These are phyloP conservation scores for Lithophane socia DNA, from an alignment of 2,888 invertebrate species.

Conservation along the genomic window DNA sequence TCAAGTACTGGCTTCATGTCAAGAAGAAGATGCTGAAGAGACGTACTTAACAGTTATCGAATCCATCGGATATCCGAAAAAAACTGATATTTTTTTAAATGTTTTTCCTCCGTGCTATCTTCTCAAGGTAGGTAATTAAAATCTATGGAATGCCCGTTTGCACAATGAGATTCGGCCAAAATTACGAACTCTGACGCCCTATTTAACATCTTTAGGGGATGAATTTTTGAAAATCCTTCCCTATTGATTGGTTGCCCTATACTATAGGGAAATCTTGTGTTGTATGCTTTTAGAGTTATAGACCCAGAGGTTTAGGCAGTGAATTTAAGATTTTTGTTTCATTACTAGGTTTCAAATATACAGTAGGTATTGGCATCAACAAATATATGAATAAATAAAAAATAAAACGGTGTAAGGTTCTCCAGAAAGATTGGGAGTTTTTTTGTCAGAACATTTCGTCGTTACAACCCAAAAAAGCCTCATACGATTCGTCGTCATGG, in stretches of 20 bases:
- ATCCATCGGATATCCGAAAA: conserved; percentile 1
- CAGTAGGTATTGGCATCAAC: not conserved
- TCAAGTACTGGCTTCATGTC: conserved; percentile 62
- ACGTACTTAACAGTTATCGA: not conserved
- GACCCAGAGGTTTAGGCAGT: not conserved
- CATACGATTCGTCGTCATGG: conserved; percentile 34
- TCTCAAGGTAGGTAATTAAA: not conserved
- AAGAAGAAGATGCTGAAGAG: conserved; percentile 20
- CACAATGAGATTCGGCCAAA: not conserved
- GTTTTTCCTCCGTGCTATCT: not conserved
- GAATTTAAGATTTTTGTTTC: not conserved
- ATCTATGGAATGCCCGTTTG: not conserved
- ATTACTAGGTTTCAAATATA: not conserved
- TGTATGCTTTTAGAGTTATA: not conserved
- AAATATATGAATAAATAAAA: not conserved
- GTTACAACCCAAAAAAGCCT: conserved; percentile 6
- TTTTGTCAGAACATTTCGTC: not conserved
- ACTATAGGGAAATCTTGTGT: not conserved
- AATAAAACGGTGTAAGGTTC: not conserved
- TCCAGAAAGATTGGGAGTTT: not conserved
- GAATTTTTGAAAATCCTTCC: not conserved
- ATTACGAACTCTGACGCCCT: not conserved
- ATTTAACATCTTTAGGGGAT: not conserved
- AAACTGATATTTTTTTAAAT: not conserved
- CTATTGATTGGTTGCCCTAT: too few species aligned